phyloP scores from a whole-genome alignment of 2,888 invertebrate genomes.

The Caenorhabditis japonica region DNA sequence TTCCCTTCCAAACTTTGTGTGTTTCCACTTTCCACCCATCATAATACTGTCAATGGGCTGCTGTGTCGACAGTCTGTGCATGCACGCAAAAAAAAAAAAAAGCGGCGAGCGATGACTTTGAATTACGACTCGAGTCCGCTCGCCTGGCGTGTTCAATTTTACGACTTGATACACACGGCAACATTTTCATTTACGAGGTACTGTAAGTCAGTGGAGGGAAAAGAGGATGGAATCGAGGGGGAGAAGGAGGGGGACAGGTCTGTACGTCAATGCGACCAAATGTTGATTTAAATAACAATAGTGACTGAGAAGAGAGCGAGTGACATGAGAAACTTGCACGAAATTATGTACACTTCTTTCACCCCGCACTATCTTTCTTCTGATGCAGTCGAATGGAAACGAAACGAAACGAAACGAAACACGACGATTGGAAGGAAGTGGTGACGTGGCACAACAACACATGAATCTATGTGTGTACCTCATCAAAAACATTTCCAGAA shows the following conservation, averaged over 20 bases:
- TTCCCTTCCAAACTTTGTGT: conserved; percentile 5
- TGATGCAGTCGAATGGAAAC: conserved; percentile 41
- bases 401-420: background rate
- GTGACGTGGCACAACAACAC: conserved; percentile 25
- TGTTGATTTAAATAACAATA: conserved; percentile 53
- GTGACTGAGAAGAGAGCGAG: conserved; percentile 29
- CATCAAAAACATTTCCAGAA: no score
- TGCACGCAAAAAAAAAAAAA: no score
- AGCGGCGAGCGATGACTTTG: conserved; percentile 28
- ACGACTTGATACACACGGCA: conserved; percentile 52
- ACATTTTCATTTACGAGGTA: conserved; percentile 53
- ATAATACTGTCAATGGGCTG: conserved; percentile 30
- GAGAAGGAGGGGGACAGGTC: conserved; percentile 12
- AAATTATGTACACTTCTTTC: conserved; percentile 39
- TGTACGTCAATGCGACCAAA: conserved; percentile 25
- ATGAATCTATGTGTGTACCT: no score
- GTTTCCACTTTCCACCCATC: conserved; percentile 11
- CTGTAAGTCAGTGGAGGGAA: conserved; percentile 40
- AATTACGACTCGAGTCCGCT: conserved; percentile 38
- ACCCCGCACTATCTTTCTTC: conserved; percentile 19
- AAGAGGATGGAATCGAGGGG: conserved; percentile 9
- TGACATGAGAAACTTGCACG: conserved; percentile 50
- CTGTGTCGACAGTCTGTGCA: conserved; percentile 12
- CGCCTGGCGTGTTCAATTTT: conserved; percentile 42
- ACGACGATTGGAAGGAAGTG: background rate